Evolutionary conservation across 2,888 invertebrate genomes (phyloP).

Genomic region (Zele albiditarsus): DNA sequence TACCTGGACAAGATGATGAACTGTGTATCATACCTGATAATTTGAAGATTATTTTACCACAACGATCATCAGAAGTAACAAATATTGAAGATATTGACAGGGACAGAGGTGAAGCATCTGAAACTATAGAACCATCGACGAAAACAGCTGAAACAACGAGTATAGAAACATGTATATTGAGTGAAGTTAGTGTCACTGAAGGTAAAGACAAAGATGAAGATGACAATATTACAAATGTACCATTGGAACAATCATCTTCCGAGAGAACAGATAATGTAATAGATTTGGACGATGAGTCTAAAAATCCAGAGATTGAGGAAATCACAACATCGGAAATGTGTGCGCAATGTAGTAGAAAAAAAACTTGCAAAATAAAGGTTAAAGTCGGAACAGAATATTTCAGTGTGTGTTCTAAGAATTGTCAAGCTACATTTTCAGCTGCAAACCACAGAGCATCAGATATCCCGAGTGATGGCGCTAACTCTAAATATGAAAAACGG

Average conservation of each 20-base stretch:
- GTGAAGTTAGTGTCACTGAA: slow-evolving; percentile 43
- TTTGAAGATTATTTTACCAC: slow-evolving; percentile 64
- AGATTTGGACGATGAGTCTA: slow-evolving; percentile 74
- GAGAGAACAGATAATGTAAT: slow-evolving; percentile 58
- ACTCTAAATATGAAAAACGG: slow-evolving; percentile 69
- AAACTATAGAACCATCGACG: slow-evolving; percentile 9
- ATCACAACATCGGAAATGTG: slow-evolving; percentile 61
- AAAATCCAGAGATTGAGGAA: slow-evolving; percentile 66
- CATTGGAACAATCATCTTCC: slow-evolving; percentile 9
- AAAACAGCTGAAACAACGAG: not conserved
- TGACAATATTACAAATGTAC: slow-evolving; percentile 32
- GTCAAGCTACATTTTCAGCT: slow-evolving; percentile 63
- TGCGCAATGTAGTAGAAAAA: slow-evolving; percentile 66
- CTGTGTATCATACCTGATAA: slow-evolving; percentile 71
- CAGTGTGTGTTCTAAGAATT: slow-evolving; percentile 66
- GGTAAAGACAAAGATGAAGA: slow-evolving; percentile 35
- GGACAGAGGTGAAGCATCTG: slow-evolving; percentile 45
- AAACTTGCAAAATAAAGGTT: slow-evolving; percentile 69
- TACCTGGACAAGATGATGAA: slow-evolving; percentile 70
- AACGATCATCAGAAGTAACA: slow-evolving; percentile 40
- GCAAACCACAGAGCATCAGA: slow-evolving; percentile 67
- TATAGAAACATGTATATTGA: slow-evolving; percentile 38
- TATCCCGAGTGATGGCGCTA: slow-evolving; percentile 68
- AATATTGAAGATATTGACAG: slow-evolving; percentile 49
- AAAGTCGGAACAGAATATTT: slow-evolving; percentile 73